A percentile compares a stretch with the other conserved stretches of the same genome.
phyloP scores from a whole-genome alignment of 2,888 invertebrate species.

The Rutpela maculata region DNA sequence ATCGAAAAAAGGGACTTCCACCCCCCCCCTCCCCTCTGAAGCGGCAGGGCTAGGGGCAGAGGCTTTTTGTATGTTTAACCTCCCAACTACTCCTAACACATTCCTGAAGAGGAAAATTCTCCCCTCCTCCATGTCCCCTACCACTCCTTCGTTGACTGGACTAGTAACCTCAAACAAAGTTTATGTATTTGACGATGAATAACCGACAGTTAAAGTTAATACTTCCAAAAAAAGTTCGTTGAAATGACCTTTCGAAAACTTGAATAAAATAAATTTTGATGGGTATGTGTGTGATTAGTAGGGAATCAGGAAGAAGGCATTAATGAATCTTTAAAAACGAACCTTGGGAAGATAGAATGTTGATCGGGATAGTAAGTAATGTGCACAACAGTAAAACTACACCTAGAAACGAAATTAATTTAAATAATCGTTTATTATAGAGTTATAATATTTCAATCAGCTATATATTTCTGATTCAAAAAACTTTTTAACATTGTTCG shows the following conservation, averaged over 20 bases:
- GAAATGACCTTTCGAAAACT: conserved; percentile 37
- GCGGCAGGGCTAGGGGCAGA: too few species aligned
- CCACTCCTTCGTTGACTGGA: too few species aligned
- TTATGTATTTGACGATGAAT: neutral
- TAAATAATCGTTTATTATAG: conserved; percentile 60
- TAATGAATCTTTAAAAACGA: conserved; percentile 58
- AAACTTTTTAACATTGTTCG: conserved; percentile 50
- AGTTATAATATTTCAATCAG: conserved; percentile 55
- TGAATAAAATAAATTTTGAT: conserved; percentile 23
- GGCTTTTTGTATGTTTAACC: too few species aligned
- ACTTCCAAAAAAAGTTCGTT: conserved; percentile 22
- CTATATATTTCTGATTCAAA: conserved; percentile 57
- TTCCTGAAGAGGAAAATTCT: too few species aligned
- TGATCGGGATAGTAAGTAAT: conserved; percentile 65
- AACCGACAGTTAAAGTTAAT: neutral
- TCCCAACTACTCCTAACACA: too few species aligned
- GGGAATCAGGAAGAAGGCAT: conserved; percentile 45
- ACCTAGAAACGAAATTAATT: conserved; percentile 66
- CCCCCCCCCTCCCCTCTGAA: too few species aligned
- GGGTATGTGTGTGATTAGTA: conserved; percentile 48
- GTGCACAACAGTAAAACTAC: conserved; percentile 67
- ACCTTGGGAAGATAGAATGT: conserved; percentile 63
- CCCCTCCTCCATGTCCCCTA: too few species aligned
- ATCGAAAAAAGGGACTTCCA: too few species aligned
- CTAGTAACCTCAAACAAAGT: too few species aligned